Percentiles rank a stretch among this genome's conserved stretches.
Conservation (phyloP, 2,888 invertebrate genomes). For the Pollenia angustigena region DNA sequence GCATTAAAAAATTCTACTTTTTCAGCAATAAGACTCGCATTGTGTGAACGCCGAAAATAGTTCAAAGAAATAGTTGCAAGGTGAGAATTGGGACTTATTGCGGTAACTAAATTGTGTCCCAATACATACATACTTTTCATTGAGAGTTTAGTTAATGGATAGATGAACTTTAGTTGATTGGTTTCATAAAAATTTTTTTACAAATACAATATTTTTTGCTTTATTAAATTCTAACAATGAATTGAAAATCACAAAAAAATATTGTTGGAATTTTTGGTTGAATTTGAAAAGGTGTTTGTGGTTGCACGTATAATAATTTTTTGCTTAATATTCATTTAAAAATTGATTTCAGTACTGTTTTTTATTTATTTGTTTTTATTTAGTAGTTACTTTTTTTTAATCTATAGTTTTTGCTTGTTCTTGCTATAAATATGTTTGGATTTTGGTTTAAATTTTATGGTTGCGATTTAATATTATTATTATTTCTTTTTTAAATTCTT, state of each 20-base stretch:
- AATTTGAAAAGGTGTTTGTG: background rate
- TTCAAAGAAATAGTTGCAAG: too few species aligned
- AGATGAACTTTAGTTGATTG: conserved; percentile 65
- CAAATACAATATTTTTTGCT: conserved; percentile 54
- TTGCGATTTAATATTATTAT: conserved; percentile 75
- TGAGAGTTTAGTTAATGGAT: conserved; percentile 32
- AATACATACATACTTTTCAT: background rate
- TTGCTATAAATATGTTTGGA: conserved; percentile 67
- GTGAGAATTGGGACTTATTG: too few species aligned
- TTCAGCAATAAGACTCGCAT: too few species aligned
- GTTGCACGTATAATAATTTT: conserved; percentile 31
- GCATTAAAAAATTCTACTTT: too few species aligned
- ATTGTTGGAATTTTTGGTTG: conserved; percentile 2
- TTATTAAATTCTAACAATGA: conserved; percentile 63
- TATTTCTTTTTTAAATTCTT: conserved; percentile 75
- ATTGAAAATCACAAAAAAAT: conserved; percentile 68
- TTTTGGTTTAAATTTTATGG: conserved; percentile 71
- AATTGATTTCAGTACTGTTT: conserved; percentile 70
- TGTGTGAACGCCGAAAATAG: too few species aligned
- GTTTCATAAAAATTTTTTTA: conserved; percentile 49
- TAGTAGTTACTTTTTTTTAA: conserved; percentile 49
- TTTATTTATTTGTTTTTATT: conserved; percentile 61
- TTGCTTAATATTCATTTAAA: conserved; percentile 68
- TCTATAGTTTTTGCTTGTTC: conserved; percentile 62
- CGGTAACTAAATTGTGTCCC: too few species aligned